phyloP scores from a whole-genome alignment of 2,113 vertebrate genomes.

The Salvelinus sp. region DNA sequence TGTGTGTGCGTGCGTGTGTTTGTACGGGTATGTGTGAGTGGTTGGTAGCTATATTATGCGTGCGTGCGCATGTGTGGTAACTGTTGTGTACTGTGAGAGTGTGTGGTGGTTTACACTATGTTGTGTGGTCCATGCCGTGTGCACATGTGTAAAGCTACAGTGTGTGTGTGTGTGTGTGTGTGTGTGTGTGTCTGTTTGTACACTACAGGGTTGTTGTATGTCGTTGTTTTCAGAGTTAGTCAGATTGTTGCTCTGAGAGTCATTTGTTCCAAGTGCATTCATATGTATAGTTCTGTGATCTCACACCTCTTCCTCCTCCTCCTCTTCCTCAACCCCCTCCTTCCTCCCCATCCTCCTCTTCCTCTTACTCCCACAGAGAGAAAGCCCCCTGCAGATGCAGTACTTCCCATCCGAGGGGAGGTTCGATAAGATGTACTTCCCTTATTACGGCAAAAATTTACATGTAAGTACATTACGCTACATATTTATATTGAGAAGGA shows the following conservation, averaged over 20 bases:
- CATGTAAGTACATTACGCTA: slow-evolving; percentile 81
- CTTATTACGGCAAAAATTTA: slow-evolving; percentile 88
- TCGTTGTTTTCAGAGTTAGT: too few species aligned
- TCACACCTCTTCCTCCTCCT: slow-evolving; percentile 6
- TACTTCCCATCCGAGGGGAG: slow-evolving; percentile 78
- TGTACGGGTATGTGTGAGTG: not conserved
- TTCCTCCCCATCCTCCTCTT: not conserved
- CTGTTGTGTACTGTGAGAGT: too few species aligned
- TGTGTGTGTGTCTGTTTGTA: not conserved
- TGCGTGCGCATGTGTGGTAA: not conserved
- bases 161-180: too few species aligned
- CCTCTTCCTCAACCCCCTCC: too few species aligned
- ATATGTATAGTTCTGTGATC: not conserved
- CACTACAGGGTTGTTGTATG: slow-evolving; percentile 7
- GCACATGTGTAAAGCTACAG: too few species aligned
- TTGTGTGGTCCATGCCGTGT: too few species aligned
- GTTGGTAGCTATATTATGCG: not conserved
- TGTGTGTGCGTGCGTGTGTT: slow-evolving; percentile 9
- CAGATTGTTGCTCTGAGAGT: not conserved
- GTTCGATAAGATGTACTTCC: slow-evolving; percentile 91
- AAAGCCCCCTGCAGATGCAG: slow-evolving; percentile 64
- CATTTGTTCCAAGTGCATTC: not conserved
- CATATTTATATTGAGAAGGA: not conserved
- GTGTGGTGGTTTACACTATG: too few species aligned
- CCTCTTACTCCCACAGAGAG: slow-evolving; percentile 63